Evolutionary conservation across 2,797 vertebrate species (phyloP).

Genomic region (Bradypodion ventrale): DNA sequence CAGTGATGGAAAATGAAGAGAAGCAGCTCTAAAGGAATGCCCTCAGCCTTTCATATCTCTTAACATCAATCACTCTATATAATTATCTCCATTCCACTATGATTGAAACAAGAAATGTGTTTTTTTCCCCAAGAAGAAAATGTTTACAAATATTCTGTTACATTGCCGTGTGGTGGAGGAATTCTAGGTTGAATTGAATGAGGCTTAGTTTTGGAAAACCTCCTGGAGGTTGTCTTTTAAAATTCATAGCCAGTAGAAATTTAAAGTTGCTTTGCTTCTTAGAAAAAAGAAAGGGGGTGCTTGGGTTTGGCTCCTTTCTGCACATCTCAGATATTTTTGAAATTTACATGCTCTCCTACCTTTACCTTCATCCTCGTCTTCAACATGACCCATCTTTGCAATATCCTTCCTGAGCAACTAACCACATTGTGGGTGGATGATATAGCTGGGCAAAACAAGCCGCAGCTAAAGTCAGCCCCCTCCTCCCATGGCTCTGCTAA

Average conservation of each 20-base stretch:
- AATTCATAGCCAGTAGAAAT: not conserved
- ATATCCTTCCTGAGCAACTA: not conserved
- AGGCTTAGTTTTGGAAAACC: not conserved
- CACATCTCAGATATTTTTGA: not conserved
- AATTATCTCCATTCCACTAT: too few species aligned
- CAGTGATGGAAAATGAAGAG: not conserved
- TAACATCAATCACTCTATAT: too few species aligned
- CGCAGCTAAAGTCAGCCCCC: not conserved
- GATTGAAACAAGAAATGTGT: too few species aligned
- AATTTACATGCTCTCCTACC: not conserved
- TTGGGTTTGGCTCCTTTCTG: not conserved
- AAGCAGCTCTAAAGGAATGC: too few species aligned
- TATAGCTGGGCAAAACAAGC: rapidly evolving
- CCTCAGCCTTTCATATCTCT: not conserved
- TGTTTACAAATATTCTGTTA: too few species aligned
- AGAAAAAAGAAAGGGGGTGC: not conserved
- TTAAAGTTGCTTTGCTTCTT: not conserved
- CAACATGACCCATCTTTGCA: not conserved
- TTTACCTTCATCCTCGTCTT: not conserved
- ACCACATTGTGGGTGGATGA: rapidly evolving
- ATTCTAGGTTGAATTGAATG: too few species aligned
- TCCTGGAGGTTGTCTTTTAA: not conserved
- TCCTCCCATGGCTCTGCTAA: not conserved
- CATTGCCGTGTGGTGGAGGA: too few species aligned
- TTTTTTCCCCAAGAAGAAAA: too few species aligned